Conservation (phyloP, 2,797 vertebrate species). For the Leptatherina wallacei region DNA sequence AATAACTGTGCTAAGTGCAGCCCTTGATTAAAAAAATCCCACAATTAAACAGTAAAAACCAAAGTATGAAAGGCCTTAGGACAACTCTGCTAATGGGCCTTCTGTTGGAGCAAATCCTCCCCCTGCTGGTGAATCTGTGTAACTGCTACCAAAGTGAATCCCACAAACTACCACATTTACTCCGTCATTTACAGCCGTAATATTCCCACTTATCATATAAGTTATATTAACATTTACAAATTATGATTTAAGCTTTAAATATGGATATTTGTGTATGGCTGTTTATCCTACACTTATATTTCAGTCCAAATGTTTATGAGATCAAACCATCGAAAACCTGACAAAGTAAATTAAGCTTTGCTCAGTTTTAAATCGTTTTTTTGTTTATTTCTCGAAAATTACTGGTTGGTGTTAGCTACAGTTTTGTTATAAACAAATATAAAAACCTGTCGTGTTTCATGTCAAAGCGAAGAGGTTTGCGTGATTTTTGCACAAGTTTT, state of each 20-base stretch:
- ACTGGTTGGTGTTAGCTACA: not conserved
- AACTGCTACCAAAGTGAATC: conserved; percentile 17
- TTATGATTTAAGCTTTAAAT: not conserved
- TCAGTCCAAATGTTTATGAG: not conserved
- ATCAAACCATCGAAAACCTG: not conserved
- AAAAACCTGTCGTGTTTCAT: not conserved
- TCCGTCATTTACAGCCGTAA: too few relatives aligned
- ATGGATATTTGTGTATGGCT: not conserved
- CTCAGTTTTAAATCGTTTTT: not conserved
- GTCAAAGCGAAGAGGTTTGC: not conserved
- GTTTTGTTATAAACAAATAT: not conserved
- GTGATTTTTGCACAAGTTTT: not conserved
- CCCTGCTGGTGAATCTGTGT: conserved; percentile 64
- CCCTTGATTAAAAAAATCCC: not conserved
- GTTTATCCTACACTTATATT: not conserved
- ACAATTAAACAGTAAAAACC: not conserved
- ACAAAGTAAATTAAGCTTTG: not conserved
- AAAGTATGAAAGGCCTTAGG: not conserved
- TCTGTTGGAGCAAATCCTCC: conserved; percentile 57
- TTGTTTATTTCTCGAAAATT: not conserved
- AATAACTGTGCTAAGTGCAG: not conserved
- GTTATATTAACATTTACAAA: not conserved
- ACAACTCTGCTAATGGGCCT: not conserved
- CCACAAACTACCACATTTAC: not conserved
- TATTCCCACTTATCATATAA: not conserved